phyloP scores from a whole-genome alignment of 2,113 vertebrate species.

The Ptychochromis oligacanthus region DNA sequence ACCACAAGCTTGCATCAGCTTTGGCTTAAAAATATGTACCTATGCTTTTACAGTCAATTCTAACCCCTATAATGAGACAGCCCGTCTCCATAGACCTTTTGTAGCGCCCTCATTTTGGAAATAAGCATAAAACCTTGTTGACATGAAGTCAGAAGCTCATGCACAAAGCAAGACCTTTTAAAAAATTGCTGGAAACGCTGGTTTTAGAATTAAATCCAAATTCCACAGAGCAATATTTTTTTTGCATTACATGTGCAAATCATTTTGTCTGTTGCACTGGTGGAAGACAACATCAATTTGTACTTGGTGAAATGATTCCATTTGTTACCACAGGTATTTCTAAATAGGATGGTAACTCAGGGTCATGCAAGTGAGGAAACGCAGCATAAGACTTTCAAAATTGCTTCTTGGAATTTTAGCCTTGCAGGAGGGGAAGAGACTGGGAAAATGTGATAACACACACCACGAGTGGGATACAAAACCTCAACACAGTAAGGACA shows the following conservation, averaged over 20 bases:
- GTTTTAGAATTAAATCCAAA: not conserved
- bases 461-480: not conserved
- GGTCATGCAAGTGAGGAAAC: not conserved
- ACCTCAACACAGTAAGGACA: not conserved
- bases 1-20: constrained; percentile 26
- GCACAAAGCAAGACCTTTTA: not conserved
- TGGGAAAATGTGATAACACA: not conserved
- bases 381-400: not conserved
- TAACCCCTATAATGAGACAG: not conserved
- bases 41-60: constrained; percentile 19
- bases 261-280: not conserved
- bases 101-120: constrained; percentile 18
- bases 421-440: not conserved
- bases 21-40: constrained; percentile 25
- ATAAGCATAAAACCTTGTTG: constrained; percentile 20
- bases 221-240: not conserved
- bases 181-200: not conserved
- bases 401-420: constrained; percentile 6
- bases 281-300: not conserved
- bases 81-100: not conserved
- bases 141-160: constrained; percentile 11
- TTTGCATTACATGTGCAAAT: not conserved
- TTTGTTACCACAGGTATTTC: not conserved
- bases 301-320: not conserved
- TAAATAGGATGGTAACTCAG: not conserved